Evolutionary conservation across 2,888 invertebrate genomes (phyloP).

Genomic region (Panzeria rudis): DNA sequence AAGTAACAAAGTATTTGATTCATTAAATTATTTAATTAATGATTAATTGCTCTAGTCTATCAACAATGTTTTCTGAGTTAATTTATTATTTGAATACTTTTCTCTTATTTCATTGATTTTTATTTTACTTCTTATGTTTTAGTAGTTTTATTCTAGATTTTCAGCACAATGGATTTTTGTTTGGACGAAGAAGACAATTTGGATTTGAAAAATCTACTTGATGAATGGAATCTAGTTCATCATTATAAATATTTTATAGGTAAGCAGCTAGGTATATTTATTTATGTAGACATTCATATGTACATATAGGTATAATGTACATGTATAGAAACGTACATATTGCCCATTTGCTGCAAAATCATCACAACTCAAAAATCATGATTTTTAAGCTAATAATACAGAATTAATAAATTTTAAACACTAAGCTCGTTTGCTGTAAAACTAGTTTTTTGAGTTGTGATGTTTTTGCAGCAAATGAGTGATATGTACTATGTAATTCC

Average conservation of each 20-base stretch:
- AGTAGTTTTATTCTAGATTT: slow-evolving; percentile 5
- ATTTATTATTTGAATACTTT: background rate
- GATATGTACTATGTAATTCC: too few species aligned
- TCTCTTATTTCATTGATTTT: background rate
- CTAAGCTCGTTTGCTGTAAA: too few species aligned
- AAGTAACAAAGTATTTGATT: slow-evolving; percentile 31
- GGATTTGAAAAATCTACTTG: slow-evolving; percentile 59
- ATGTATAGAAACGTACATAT: background rate
- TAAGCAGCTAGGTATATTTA: background rate
- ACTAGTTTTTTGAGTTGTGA: too few species aligned
- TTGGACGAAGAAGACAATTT: slow-evolving; percentile 2
- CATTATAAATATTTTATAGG: slow-evolving; percentile 59
- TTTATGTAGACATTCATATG: background rate
- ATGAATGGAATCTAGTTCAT: slow-evolving; percentile 59
- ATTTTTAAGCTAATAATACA: too few species aligned
- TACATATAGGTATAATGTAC: background rate
- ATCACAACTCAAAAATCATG: too few species aligned
- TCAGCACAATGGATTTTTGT: slow-evolving; percentile 34
- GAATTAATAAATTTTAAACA: too few species aligned
- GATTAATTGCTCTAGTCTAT: slow-evolving; percentile 26
- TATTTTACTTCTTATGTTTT: background rate
- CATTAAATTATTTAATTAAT: slow-evolving; percentile 36
- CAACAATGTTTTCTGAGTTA: background rate
- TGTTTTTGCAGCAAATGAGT: too few species aligned
- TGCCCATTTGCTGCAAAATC: too few species aligned